Base-by-base conservation (phyloP, 2,113 vertebrate species). In the Thymallus thymallus region DNA sequence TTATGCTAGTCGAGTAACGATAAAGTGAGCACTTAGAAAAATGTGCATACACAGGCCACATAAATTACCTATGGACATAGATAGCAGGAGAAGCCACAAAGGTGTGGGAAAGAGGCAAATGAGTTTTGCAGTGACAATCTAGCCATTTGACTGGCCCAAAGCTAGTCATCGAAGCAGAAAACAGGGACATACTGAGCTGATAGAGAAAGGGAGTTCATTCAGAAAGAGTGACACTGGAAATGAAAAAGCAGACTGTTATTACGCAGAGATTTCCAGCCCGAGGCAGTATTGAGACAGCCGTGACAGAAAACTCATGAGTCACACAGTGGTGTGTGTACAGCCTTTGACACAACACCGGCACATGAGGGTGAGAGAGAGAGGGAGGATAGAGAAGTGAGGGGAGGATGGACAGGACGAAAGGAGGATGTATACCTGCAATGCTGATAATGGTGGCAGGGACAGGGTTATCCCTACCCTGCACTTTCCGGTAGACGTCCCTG, bases 401-500 rank as follows among this genome's bases (percentile, higher is more conserved):
- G 24, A 46, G 7, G 35, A 45, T 22, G 7, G 30, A 22, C n/a
- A 68, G 32, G 35, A 35, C 24, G 14, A 29, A 64, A 14, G 65
- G 18, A 41, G 63, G 78, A 82, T 9, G 24, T 77, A 82, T 95
- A 96, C 95, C 95, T 96, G 91, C 70, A 51, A 96, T 81, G 91
- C 78, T 88, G 94, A 96, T 85, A 90, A 96, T 79, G 68, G 92
- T 88, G 80, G 90, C 92, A 77, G 92, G 93, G 73, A 93, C 78
- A 70, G 91, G 93, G 84, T 88, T 94, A 55, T 95, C 95, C 92
- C 94, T 94, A 90, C 92, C 76, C 73, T 95, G 95, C 85, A 96
- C 92, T 84, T 95, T 96, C 90, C 95, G 93, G 93, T 94, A 93
- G 92, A 96, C 74, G 81, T 94, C 91, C 68, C 89, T 93, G 85